Conservation (phyloP, 2,888 invertebrate genomes). For the Synergus umbraculus region DNA sequence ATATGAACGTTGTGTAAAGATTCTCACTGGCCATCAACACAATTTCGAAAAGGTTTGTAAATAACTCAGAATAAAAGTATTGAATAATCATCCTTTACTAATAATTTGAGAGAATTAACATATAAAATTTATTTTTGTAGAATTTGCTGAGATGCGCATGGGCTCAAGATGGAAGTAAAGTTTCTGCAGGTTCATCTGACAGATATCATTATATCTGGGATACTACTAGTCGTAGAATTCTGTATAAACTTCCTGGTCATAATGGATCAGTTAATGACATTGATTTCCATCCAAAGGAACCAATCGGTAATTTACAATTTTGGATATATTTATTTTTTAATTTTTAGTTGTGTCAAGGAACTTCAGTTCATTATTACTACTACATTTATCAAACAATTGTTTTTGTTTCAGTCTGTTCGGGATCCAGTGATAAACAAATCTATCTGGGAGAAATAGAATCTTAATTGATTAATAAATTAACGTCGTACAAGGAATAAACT, state of each 20-base stretch:
- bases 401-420: conserved; percentile 87
- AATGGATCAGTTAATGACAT: conserved; percentile 98
- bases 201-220: conserved; percentile 98
- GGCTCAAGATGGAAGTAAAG: conserved; percentile 95
- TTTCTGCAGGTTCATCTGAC: conserved; percentile 96
- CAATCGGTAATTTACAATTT: conserved; percentile 81
- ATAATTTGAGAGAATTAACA: conserved; percentile 19
- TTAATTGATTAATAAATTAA: conserved; percentile 37
- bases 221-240: conserved; percentile 91
- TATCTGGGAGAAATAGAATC: conserved; percentile 96
- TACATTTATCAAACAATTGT: conserved; percentile 15
- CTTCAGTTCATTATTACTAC: too few species aligned
- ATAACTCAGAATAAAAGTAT: background rate
- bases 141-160: conserved; percentile 96
- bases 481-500: background rate
- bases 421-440: conserved; percentile 96
- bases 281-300: conserved; percentile 96
- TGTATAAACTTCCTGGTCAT: conserved; percentile 98
- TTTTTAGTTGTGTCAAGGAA: background rate
- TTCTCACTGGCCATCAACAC: conserved; percentile 95
- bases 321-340: background rate
- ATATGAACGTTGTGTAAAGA: conserved; percentile 94
- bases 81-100: background rate
- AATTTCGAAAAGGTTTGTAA: conserved; percentile 91
- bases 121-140: conserved; percentile 58